A percentile compares a stretch with the other conserved stretches of the same genome.
phyloP scores from a whole-genome alignment of 2,888 invertebrate genomes.

The Busseola fusca region DNA sequence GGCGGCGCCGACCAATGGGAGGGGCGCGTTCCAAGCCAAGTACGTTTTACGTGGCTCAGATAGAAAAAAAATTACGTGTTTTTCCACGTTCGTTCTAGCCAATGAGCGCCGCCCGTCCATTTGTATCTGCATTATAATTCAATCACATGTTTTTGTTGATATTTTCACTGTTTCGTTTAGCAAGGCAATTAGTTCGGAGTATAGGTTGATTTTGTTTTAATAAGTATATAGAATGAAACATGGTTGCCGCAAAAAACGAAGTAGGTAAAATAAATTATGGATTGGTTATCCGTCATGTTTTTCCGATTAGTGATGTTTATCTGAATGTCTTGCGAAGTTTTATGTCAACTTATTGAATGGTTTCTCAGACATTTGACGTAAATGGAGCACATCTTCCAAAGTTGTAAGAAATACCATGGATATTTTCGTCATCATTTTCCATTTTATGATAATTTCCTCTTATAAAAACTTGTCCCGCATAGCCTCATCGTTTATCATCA shows the following conservation, averaged over 20 bases:
- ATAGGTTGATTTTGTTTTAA: slow-evolving; percentile 38
- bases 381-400: not conserved
- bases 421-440: not conserved
- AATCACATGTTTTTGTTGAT: slow-evolving; percentile 72
- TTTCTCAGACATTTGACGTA: slow-evolving; percentile 10
- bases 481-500: too few species aligned
- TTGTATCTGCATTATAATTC: slow-evolving; percentile 81
- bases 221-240: slow-evolving; percentile 27
- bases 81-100: slow-evolving; percentile 83
- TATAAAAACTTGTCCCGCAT: not conserved
- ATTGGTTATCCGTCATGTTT: slow-evolving; percentile 15
- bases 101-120: slow-evolving; percentile 75
- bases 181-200: slow-evolving; percentile 52
- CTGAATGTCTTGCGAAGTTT: not conserved
- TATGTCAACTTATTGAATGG: not conserved
- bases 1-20: slow-evolving; percentile 77
- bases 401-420: not conserved
- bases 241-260: slow-evolving; percentile 4
- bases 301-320: slow-evolving; percentile 15
- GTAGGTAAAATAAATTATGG: not conserved
- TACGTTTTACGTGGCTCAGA: slow-evolving; percentile 86
- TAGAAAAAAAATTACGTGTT: slow-evolving; percentile 86
- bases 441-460: not conserved
- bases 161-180: slow-evolving; percentile 59
- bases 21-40: slow-evolving; percentile 75